Base-by-base conservation (phyloP, 2,888 invertebrate genomes). In the Patella caerulea region DNA sequence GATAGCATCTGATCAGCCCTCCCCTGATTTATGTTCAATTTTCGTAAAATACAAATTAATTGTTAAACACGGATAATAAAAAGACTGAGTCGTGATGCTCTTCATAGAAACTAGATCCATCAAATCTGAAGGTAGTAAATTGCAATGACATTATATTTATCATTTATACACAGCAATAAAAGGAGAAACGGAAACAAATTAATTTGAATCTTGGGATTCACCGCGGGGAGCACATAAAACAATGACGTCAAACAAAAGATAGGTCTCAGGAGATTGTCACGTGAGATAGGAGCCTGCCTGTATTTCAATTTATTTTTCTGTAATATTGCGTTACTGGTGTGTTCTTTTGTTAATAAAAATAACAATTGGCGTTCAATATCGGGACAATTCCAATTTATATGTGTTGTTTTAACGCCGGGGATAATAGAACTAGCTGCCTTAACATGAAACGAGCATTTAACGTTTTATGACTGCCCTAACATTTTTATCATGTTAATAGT, bases 231-330 rank as follows among this genome's bases (percentile, higher is more conserved):
- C 65, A 65, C 65, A 65, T 24, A 65, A 65, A 65, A 65, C 65
- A 65, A 65, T 65, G 65, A 65, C 65, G 65, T 65, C 65, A 65
- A 65, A 65, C 65, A 65, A 65, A 65, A 65, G 65, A 65, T 65
- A 65, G 65, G 24, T 65, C 65, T 65, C 65, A 65, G 19, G 65
- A 24, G 65, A 65, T 24, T 19, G 24, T 65, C 65, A 65, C 65
- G 65, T 65, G 65, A 65, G 19, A 65, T 65, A 65, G 65, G 4
- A 65, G 19, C 65, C 19, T 65, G 65, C 65, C 65, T 19, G 65
- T 65, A 65, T 65, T 65, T 65, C 65, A 65, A 65, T 65, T 65
- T 65, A 65, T 65, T 65, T 65, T 65, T 65, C 65, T 65, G 19
- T 65, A 65, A 65, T 65, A 65, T 65, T 65, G 65, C 65, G 65